A percentile compares a stretch with the other conserved stretches of the same genome.
Conservation (phyloP, 2,888 invertebrate species). For the Conops quadrifasciatus region DNA sequence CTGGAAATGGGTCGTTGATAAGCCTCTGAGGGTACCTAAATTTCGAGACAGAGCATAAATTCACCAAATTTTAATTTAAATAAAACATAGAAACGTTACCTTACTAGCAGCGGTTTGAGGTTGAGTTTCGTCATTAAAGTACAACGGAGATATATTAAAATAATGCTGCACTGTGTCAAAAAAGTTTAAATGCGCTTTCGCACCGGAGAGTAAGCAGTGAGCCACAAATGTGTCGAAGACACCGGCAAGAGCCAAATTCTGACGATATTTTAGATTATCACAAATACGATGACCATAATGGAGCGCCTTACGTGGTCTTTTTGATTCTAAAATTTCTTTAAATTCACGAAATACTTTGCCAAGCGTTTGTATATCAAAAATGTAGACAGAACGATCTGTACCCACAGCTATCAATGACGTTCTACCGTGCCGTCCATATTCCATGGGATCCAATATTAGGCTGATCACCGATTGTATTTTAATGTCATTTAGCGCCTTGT, state of each 20-base stretch:
- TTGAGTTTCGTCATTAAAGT: slow-evolving; percentile 38
- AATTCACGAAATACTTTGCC: slow-evolving; percentile 51
- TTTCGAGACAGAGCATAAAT: not conserved
- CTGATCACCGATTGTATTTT: slow-evolving; percentile 46
- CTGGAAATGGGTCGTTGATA: slow-evolving; percentile 47
- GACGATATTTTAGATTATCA: slow-evolving; percentile 51
- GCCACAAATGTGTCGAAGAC: slow-evolving; percentile 54
- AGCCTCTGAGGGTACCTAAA: slow-evolving; percentile 32
- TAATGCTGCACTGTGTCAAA: slow-evolving; percentile 44
- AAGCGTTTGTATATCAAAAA: slow-evolving; percentile 52
- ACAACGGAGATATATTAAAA: slow-evolving; percentile 47
- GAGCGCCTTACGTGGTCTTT: slow-evolving; percentile 49
- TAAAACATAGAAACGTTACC: not conserved
- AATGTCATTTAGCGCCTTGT: slow-evolving; percentile 52
- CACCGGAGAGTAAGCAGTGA: slow-evolving; percentile 45
- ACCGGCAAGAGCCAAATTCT: slow-evolving; percentile 46
- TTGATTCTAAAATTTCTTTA: slow-evolving; percentile 47
- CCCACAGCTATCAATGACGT: slow-evolving; percentile 47
- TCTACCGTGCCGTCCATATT: slow-evolving; percentile 48
- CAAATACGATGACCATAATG: slow-evolving; percentile 49
- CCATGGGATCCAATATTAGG: slow-evolving; percentile 48
- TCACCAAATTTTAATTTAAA: not conserved
- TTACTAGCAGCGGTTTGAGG: not conserved
- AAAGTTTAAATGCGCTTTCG: slow-evolving; percentile 43
- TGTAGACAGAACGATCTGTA: slow-evolving; percentile 48